Conservation (phyloP, 2,888 invertebrate species). For the Apoderus coryli region DNA sequence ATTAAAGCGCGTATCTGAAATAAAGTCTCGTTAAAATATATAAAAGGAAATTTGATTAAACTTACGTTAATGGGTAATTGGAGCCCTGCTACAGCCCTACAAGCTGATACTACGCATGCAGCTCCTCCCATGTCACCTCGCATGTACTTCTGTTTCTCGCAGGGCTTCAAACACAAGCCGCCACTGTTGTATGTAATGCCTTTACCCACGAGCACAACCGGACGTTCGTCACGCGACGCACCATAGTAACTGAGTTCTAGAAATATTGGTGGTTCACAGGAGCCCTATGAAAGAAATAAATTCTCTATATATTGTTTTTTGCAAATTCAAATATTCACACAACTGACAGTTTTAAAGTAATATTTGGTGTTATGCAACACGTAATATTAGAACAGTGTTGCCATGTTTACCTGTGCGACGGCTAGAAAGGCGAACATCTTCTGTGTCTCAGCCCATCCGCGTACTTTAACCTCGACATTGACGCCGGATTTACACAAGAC, state of each 20-base stretch:
- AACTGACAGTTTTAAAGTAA: no score
- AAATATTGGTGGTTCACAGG: slow-evolving; percentile 64
- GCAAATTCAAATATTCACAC: no score
- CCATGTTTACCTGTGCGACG: no score
- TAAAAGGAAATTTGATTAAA: no score
- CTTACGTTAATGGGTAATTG: slow-evolving; percentile 60
- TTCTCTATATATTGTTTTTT: no score
- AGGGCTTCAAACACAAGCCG: slow-evolving; percentile 54
- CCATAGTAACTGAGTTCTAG: slow-evolving; percentile 63
- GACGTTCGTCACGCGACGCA: slow-evolving; percentile 42
- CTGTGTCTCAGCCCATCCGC: slow-evolving; percentile 62
- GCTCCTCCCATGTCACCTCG: slow-evolving; percentile 79
- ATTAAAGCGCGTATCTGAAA: slow-evolving; percentile 46
- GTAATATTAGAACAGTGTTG: no score
- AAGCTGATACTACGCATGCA: slow-evolving; percentile 57
- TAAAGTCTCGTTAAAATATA: no score
- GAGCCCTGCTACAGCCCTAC: slow-evolving; percentile 53
- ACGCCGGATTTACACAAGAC: slow-evolving; percentile 39
- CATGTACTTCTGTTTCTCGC: slow-evolving; percentile 51
- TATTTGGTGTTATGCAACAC: no score
- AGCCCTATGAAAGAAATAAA: no score
- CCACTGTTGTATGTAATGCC: slow-evolving; percentile 46
- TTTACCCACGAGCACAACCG: slow-evolving; percentile 55
- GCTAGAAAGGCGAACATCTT: slow-evolving; percentile 70
- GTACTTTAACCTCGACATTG: slow-evolving; percentile 41